Conservation (phyloP, 2,797 vertebrate species). For the Artibeus lituratus region DNA sequence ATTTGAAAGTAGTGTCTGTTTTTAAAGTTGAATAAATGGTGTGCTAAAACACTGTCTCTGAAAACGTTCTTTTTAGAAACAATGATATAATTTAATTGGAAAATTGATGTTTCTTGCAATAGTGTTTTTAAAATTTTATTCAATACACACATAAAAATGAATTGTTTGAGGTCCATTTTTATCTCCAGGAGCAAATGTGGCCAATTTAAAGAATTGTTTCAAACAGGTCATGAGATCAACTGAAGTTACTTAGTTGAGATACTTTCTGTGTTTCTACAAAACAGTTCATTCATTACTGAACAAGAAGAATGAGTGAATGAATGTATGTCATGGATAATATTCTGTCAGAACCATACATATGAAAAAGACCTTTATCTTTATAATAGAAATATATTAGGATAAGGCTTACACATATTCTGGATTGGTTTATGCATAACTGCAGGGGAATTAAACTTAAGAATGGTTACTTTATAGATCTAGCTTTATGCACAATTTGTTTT, state of each 20-base stretch:
- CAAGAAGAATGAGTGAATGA: background rate
- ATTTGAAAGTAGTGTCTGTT: constrained; percentile 41
- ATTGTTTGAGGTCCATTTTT: constrained; percentile 5
- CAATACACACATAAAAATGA: background rate
- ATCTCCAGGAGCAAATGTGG: background rate
- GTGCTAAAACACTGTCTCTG: constrained; percentile 40
- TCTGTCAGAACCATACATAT: background rate
- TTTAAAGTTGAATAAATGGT: constrained; percentile 37
- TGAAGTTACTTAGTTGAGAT: background rate
- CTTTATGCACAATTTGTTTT: constrained; percentile 19
- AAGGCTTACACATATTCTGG: background rate
- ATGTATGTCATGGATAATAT: background rate
- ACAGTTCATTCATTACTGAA: background rate
- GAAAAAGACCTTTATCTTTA: background rate
- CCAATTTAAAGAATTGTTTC: background rate
- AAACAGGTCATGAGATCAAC: background rate
- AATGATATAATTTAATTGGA: background rate
- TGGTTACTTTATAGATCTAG: background rate
- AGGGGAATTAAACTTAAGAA: background rate
- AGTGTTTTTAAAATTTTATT: background rate
- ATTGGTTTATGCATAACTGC: background rate
- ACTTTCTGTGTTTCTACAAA: background rate
- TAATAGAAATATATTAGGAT: background rate
- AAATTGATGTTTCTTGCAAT: background rate
- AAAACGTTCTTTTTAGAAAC: constrained; percentile 42